phyloP scores from a whole-genome alignment of 2,113 vertebrate species.

The Nematolebias whitei region DNA sequence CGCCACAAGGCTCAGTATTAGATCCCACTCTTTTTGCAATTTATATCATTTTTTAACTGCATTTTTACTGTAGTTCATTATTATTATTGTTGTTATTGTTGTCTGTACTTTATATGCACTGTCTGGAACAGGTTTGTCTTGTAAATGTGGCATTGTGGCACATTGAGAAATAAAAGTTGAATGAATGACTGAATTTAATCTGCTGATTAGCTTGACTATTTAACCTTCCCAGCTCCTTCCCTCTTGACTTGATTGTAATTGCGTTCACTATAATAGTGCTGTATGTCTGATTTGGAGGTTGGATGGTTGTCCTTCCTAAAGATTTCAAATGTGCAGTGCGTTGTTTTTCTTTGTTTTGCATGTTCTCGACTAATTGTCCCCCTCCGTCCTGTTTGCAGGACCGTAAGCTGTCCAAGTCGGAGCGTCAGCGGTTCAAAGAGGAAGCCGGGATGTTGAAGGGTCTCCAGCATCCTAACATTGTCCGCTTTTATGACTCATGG shows the following conservation, averaged over 20 bases:
- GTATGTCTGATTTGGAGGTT: conserved; percentile 11
- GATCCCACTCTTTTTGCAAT: no score
- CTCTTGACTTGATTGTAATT: conserved; percentile 26
- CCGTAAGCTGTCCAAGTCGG: conserved; percentile 95
- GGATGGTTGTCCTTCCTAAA: not conserved
- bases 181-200: no score
- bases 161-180: no score
- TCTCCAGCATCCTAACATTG: conserved; percentile 98
- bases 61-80: no score
- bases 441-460: conserved; percentile 98
- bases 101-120: no score
- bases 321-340: not conserved
- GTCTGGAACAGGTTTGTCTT: no score
- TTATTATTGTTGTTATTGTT: no score
- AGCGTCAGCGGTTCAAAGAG: conserved; percentile 97
- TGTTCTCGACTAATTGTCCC: conserved; percentile 10
- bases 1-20: no score
- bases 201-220: conserved; percentile 20
- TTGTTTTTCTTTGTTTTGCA: not conserved
- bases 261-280: conserved; percentile 3
- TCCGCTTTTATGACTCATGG: conserved; percentile 99
- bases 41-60: no score
- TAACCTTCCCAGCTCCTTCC: not conserved
- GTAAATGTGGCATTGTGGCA: no score
- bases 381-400: conserved; percentile 78